Evolutionary conservation across 2,888 invertebrate species (phyloP).

Genomic region (Oxyteleia sp.): DNA sequence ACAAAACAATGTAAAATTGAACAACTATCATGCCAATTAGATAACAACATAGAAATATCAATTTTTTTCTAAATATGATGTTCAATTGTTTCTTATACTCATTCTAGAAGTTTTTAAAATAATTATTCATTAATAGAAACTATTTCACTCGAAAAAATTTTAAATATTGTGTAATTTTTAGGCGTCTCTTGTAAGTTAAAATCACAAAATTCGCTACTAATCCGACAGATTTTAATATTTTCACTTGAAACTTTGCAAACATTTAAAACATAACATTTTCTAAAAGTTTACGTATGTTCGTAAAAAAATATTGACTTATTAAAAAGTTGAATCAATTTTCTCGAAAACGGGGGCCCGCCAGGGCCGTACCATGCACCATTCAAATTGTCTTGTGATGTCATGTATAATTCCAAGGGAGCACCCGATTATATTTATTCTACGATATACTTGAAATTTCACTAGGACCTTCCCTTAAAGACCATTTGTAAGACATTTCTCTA

Average conservation of each 20-base stretch:
- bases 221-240: not conserved
- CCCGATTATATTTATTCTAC: no score
- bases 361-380: no score
- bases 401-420: no score
- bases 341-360: no score
- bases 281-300: constrained; percentile 9
- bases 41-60: not conserved
- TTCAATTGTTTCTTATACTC: constrained; percentile 15
- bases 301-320: constrained; percentile 7
- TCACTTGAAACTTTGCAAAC: no score
- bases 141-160: not conserved
- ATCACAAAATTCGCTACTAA: constrained; percentile 12
- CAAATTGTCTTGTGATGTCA: no score
- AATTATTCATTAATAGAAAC: constrained; percentile 7
- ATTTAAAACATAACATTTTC: not conserved
- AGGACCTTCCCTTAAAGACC: no score
- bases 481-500: no score
- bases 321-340: constrained; percentile 4
- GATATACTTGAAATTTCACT: no score
- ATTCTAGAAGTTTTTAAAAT: constrained; percentile 8
- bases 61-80: constrained; percentile 6
- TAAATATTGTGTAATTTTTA: constrained; percentile 3
- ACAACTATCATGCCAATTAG: constrained; percentile 1
- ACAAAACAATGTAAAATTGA: no score
- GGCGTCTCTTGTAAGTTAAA: constrained; percentile 8